These are phyloP conservation scores for Vanessa cardui DNA, from an alignment of 2,888 invertebrate species.

Conservation along the genomic window DNA sequence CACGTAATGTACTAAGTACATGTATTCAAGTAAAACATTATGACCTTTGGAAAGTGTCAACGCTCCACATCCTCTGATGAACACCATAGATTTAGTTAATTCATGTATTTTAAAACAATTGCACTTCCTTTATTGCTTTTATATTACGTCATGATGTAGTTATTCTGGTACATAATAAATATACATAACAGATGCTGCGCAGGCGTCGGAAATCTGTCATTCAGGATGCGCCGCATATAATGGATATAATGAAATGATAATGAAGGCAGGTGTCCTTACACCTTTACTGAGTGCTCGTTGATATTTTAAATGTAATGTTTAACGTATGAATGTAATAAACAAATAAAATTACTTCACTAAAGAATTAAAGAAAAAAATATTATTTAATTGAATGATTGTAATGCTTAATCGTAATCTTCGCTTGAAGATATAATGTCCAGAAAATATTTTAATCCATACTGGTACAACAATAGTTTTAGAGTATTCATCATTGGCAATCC, in stretches of 20 bases:
- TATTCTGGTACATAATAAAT: conserved; percentile 11
- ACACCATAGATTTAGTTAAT: not conserved
- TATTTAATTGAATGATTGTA: not conserved
- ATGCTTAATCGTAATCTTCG: not conserved
- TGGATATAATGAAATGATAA: conserved; percentile 14
- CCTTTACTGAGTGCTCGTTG: conserved; percentile 1
- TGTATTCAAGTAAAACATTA: too few relatives aligned
- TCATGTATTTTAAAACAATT: conserved; percentile 1
- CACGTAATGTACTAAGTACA: too few relatives aligned
- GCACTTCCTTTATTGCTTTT: conserved; percentile 1
- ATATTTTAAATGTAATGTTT: conserved; percentile 1
- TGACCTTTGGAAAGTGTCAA: too few relatives aligned
- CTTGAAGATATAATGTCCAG: not conserved
- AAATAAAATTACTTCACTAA: not conserved
- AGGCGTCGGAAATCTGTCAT: conserved; percentile 52
- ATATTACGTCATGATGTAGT: not conserved
- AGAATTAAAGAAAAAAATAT: not conserved
- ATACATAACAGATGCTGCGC: conserved; percentile 32
- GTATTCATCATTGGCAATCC: too few relatives aligned
- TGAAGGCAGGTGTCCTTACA: conserved; percentile 12
- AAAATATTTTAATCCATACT: not conserved
- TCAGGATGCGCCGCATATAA: conserved; percentile 39
- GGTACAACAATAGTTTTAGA: not conserved
- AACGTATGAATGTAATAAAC: not conserved
- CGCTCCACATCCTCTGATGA: not conserved